Evolutionary conservation across 1,140 invertebrate genomes (phyloP).

Genomic region (Adoxophyes honmai): DNA sequence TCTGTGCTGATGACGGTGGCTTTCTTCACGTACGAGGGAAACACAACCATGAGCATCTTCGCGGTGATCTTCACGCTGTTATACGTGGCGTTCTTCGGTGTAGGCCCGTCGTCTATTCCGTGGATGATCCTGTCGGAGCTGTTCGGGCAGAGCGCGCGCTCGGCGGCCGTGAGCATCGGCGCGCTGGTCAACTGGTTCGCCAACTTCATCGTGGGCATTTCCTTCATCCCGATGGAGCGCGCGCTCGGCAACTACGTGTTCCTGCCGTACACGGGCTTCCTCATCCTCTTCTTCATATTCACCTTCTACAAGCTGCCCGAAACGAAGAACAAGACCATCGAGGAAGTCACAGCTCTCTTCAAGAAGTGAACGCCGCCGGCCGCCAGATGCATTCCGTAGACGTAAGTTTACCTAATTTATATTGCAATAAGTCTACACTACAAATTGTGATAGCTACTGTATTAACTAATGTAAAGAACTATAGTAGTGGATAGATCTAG

Average conservation of each 20-base stretch:
- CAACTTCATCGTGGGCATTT: slow-evolving; percentile 94
- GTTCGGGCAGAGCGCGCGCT: slow-evolving; percentile 94
- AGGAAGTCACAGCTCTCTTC: slow-evolving; percentile 95
- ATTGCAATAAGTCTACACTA: slow-evolving; percentile 49
- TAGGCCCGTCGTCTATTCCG: slow-evolving; percentile 95
- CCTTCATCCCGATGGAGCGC: slow-evolving; percentile 89
- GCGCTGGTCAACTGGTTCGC: slow-evolving; percentile 97
- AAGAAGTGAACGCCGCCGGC: slow-evolving; percentile 47
- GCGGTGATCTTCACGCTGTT: slow-evolving; percentile 93
- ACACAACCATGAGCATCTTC: slow-evolving; percentile 78
- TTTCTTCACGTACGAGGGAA: slow-evolving; percentile 78
- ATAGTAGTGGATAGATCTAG: slow-evolving; percentile 14
- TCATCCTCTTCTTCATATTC: slow-evolving; percentile 96
- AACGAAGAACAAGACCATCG: slow-evolving; percentile 98
- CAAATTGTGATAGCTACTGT: slow-evolving; percentile 48
- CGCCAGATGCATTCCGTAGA: slow-evolving; percentile 47
- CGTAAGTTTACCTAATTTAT: slow-evolving; percentile 30
- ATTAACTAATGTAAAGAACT: not conserved
- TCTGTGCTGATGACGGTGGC: slow-evolving; percentile 94
- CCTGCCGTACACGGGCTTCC: slow-evolving; percentile 94
- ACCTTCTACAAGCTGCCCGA: slow-evolving; percentile 98
- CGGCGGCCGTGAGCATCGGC: slow-evolving; percentile 95
- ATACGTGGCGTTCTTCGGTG: slow-evolving; percentile 95
- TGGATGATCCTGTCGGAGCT: slow-evolving; percentile 98
- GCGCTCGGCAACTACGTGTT: slow-evolving; percentile 94